Percentiles rank a stretch among this genome's conserved stretches.
Evolutionary conservation across 2,797 vertebrate species (phyloP).

Genomic region (Acrossocheilus wenchowensis): DNA sequence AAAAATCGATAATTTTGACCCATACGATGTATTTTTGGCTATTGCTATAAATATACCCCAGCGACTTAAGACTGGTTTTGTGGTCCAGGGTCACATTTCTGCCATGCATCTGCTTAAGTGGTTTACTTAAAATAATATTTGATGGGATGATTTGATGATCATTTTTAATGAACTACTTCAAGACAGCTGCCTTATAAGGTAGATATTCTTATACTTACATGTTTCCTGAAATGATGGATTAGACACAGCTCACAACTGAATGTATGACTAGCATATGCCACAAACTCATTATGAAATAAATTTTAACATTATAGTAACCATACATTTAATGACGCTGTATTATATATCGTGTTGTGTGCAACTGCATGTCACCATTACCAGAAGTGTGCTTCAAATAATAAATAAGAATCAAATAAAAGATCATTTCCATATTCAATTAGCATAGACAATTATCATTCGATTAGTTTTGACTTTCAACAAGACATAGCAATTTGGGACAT

Average conservation of each 20-base stretch:
- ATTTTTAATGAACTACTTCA: neutral
- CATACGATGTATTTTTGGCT: too few species aligned
- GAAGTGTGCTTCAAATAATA: slow-evolving; percentile 27
- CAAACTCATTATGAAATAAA: neutral
- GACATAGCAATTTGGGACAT: neutral
- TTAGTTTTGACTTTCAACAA: slow-evolving; percentile 43
- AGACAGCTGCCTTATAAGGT: neutral
- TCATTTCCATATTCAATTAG: slow-evolving; percentile 49
- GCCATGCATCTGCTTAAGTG: neutral
- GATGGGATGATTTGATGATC: neutral
- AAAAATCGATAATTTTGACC: too few species aligned
- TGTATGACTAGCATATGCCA: neutral
- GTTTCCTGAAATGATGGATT: neutral
- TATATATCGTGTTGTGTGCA: slow-evolving; percentile 3
- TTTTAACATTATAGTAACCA: slow-evolving; percentile 10
- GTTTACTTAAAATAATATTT: neutral
- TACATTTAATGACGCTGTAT: neutral
- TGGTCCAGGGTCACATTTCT: too few species aligned
- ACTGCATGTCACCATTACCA: slow-evolving; percentile 28
- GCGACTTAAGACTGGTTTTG: too few species aligned
- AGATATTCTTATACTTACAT: too few species aligned
- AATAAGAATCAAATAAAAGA: slow-evolving; percentile 33
- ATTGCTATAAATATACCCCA: too few species aligned
- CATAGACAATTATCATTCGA: slow-evolving; percentile 44
- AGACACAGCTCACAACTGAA: neutral